Percentiles rank a stretch among this genome's conserved stretches.
Conservation (phyloP, 2,797 vertebrate genomes). For the Microctenopoma stevenorrisi region DNA sequence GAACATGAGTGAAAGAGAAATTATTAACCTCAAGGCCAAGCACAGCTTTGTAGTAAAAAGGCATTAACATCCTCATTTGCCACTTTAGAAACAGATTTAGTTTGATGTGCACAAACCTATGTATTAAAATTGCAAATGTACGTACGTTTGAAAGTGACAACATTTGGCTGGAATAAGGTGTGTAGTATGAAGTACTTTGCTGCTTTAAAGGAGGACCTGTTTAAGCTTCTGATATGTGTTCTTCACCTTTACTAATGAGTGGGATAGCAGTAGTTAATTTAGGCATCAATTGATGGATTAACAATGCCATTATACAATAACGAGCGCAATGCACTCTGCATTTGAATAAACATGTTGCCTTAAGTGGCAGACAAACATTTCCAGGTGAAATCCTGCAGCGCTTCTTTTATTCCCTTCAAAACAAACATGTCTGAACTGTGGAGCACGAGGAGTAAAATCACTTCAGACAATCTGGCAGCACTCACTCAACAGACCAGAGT, state of each 20-base stretch:
- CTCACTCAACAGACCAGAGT: slow-evolving; percentile 56
- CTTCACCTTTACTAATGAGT: slow-evolving; percentile 12
- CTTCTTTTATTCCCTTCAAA: slow-evolving; percentile 19
- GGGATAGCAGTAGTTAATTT: slow-evolving; percentile 20
- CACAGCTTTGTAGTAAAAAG: slow-evolving; percentile 1
- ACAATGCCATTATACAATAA: background rate
- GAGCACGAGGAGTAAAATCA: slow-evolving; percentile 22
- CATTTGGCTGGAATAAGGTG: slow-evolving; percentile 7
- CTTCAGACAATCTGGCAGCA: slow-evolving; percentile 40
- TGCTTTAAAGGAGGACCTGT: background rate
- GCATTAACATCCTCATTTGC: slow-evolving; percentile 15
- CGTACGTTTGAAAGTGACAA: slow-evolving; percentile 26
- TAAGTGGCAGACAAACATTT: slow-evolving; percentile 10
- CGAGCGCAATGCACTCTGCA: slow-evolving; percentile 12
- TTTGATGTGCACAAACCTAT: slow-evolving; percentile 9
- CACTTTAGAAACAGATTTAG: slow-evolving; percentile 24
- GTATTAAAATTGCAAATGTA: slow-evolving; percentile 5
- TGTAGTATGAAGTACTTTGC: background rate
- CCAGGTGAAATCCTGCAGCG: slow-evolving; percentile 7
- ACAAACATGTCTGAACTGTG: slow-evolving; percentile 19
- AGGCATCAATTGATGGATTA: slow-evolving; percentile 20
- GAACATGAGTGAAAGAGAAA: slow-evolving; percentile 13
- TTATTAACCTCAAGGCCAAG: slow-evolving; percentile 4
- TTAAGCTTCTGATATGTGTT: slow-evolving; percentile 17
- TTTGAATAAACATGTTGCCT: slow-evolving; percentile 33